A percentile compares a stretch with the other conserved stretches of the same genome.
These are phyloP conservation scores for Amphiprion percula DNA, from an alignment of 2,113 vertebrate species.

Conservation along the genomic window DNA sequence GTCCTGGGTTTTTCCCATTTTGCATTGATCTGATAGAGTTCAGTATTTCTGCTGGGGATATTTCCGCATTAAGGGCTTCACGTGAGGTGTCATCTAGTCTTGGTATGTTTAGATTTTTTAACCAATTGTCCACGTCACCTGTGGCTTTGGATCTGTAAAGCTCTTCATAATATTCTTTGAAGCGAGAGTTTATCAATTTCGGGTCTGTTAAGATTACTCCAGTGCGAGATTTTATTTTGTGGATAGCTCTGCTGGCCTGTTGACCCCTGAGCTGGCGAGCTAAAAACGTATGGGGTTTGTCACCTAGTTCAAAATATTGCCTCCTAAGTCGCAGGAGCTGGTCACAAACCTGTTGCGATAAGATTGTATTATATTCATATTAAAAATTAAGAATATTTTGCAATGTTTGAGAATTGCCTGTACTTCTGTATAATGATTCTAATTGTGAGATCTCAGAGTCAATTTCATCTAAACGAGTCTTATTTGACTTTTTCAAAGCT, in stretches of 20 bases:
- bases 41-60: not conserved
- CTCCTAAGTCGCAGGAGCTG: not conserved
- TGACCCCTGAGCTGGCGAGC: no score
- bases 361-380: not conserved
- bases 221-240: not conserved
- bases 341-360: not conserved
- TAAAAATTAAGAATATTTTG: not conserved
- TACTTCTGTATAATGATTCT: not conserved
- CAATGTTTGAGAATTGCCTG: not conserved
- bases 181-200: not conserved
- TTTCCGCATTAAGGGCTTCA: not conserved
- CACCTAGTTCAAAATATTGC: not conserved
- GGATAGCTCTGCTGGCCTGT: not conserved
- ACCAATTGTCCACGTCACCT: not conserved
- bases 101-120: not conserved
- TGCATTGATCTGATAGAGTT: not conserved
- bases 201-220: not conserved
- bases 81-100: not conserved
- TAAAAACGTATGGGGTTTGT: no score
- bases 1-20: no score
- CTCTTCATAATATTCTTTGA: not conserved
- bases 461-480: not conserved
- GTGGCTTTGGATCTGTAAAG: not conserved
- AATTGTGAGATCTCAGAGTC: not conserved
- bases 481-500: not conserved